phyloP scores from a whole-genome alignment of 2,113 vertebrate species.

The Progne subis region DNA sequence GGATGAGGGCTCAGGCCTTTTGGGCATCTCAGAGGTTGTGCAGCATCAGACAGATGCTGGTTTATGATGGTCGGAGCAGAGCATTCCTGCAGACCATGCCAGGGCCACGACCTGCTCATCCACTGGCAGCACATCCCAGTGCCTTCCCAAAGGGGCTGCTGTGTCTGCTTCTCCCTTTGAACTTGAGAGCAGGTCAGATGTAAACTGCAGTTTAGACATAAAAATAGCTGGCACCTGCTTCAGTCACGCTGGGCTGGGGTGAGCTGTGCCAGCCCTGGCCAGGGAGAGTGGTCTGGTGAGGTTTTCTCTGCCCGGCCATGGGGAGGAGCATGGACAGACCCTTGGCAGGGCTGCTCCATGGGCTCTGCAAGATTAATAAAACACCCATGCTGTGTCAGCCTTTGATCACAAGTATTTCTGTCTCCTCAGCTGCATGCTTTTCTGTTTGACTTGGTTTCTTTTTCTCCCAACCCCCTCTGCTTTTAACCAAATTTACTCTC shows the following conservation, averaged over 20 bases:
- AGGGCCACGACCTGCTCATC: neutral
- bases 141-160: rapidly evolving
- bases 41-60: neutral
- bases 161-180: neutral
- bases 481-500: neutral
- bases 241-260: neutral
- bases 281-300: neutral
- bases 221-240: conserved; percentile 59
- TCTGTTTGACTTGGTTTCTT: neutral
- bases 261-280: neutral
- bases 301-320: rapidly evolving
- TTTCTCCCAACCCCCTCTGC: rapidly evolving
- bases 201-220: neutral
- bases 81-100: neutral
- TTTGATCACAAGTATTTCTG: neutral
- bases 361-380: neutral
- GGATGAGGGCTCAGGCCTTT: neutral
- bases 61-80: neutral
- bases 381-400: neutral
- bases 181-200: neutral
- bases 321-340: neutral
- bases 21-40: neutral
- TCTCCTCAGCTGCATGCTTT: neutral
- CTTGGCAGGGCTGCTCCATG: neutral
- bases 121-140: rapidly evolving